Base-by-base conservation (phyloP, 1,140 invertebrate genomes). In the Brachionus asplanchnoidis region DNA sequence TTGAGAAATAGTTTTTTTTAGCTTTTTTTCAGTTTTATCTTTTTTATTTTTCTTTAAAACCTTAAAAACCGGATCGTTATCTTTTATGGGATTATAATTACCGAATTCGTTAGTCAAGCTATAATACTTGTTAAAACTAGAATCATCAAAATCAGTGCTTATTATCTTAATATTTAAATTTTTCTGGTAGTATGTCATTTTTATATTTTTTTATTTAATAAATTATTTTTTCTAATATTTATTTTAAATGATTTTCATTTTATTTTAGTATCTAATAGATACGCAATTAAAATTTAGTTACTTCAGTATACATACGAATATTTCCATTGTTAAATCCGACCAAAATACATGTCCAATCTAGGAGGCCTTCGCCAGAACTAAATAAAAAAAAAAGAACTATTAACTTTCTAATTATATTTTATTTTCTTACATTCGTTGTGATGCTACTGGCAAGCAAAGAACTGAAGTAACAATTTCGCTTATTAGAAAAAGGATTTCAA, bases 341-440 rank as follows among this genome's bases (percentile, higher is more conserved):
- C 85, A 94, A 92, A 85, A 97, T 92, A 89, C 95, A 96, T 12
- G 95, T 96, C 96, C 96, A 98, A 88, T 98, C 96, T 60, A 94
- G 92, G n/a, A 92, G 92, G 87, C 93, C 93, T 70, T 91, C 90
- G 28, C 90, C 91, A 87, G 91, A 91, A 82, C 91, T 92, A 77
- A 5, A 86, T 36, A 36, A 36, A 36, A 36, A n/a, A 87, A 40
- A 84, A 53, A 9, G 53, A 65, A 80, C 66, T 32, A 20, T 17
- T 23, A 73, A 4, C 23, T 40, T 73, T n/a, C 7, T 2, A 8
- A 9, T 32, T n/a, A 14, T 32, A 32, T 3, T 68, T 68, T 68
- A 11, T 3, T 32, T 68, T 68, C 40, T 53, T 82, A 89, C 88
- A 88, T 88, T 87, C 92, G 91, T 87, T 94, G 92, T 87, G 94